Conservation (phyloP, 2,797 vertebrate species). For the Erithacus rubecula region DNA sequence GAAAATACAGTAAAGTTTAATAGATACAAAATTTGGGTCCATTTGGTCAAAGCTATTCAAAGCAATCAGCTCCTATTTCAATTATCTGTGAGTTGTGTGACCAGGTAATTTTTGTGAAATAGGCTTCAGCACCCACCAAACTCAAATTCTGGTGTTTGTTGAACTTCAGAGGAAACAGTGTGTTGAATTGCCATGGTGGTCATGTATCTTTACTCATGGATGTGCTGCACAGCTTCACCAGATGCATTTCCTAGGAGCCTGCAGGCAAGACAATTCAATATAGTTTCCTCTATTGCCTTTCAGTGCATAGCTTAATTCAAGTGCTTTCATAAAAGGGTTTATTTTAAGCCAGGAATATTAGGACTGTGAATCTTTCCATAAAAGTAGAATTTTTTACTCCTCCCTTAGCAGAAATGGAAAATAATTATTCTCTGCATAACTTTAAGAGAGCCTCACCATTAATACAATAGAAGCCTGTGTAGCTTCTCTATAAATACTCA, state of each 20-base stretch:
- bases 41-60: not conserved
- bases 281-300: not conserved
- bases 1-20: not conserved
- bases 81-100: not conserved
- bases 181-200: not conserved
- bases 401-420: conserved; percentile 3
- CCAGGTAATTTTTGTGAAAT: not conserved
- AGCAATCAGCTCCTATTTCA: not conserved
- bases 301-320: not conserved
- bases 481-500: not conserved
- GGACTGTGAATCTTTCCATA: not conserved
- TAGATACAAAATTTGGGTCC: not conserved
- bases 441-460: not conserved
- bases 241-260: not conserved
- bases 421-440: not conserved
- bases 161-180: not conserved
- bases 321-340: not conserved
- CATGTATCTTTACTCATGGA: not conserved
- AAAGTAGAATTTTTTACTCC: not conserved
- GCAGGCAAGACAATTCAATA: not conserved
- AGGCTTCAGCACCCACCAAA: not conserved
- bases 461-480: not conserved
- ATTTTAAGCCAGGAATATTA: not conserved
- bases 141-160: not conserved
- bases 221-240: not conserved